Conservation (phyloP, 2,888 invertebrate genomes). For the Hedychridium roseum region DNA sequence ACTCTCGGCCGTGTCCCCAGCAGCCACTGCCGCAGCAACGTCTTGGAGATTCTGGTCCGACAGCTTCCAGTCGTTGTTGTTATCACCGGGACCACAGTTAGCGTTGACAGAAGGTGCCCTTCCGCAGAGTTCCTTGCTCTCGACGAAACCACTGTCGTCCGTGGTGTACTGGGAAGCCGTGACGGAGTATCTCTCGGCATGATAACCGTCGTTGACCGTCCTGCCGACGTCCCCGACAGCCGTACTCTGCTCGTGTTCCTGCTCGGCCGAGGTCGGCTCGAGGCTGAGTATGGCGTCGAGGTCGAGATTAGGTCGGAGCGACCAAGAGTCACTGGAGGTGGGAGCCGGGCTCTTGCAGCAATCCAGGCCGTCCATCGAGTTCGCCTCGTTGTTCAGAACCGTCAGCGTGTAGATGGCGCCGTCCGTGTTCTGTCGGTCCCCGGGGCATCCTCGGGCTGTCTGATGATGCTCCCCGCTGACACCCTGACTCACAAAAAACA, state of each 20-base stretch:
- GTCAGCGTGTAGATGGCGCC: constrained; percentile 84
- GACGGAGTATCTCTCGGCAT: constrained; percentile 37
- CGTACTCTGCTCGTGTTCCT: constrained; percentile 68
- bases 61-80: constrained; percentile 85
- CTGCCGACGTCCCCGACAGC: constrained; percentile 69
- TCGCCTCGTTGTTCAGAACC: constrained; percentile 79
- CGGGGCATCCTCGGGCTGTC: constrained; percentile 27
- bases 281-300: constrained; percentile 83
- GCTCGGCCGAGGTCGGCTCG: constrained; percentile 66
- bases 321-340: constrained; percentile 71
- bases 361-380: constrained; percentile 60
- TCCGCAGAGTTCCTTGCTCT: constrained; percentile 68
- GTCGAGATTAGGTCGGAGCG: constrained; percentile 75
- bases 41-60: constrained; percentile 72
- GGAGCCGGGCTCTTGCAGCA: constrained; percentile 64
- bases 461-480: constrained; percentile 9
- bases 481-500: too few relatives aligned
- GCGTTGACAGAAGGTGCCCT: constrained; percentile 30
- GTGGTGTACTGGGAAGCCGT: constrained; percentile 68
- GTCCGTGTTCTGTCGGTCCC: constrained; percentile 65
- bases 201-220: constrained; percentile 50
- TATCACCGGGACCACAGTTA: constrained; percentile 63
- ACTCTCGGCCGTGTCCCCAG: constrained; percentile 71
- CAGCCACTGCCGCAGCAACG: constrained; percentile 41
- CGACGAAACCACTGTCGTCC: constrained; percentile 80